Conservation (phyloP, 2,113 vertebrate genomes). For the Erpornis zantholeuca region DNA sequence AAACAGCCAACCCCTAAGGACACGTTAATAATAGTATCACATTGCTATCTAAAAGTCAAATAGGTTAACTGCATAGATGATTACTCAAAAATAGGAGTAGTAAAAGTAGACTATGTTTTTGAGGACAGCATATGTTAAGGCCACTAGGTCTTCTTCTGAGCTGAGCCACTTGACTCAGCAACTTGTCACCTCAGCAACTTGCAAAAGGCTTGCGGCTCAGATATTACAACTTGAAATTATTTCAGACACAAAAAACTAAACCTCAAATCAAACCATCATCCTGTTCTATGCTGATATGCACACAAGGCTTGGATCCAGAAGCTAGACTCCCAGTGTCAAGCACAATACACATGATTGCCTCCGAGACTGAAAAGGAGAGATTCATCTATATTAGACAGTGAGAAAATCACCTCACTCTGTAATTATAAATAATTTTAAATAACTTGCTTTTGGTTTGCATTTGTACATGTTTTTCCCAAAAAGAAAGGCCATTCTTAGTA, state of each 20-base stretch:
- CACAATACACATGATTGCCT: background rate
- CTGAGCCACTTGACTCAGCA: background rate
- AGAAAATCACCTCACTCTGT: background rate
- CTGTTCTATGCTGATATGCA: background rate
- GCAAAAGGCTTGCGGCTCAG: background rate
- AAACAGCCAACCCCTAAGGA: background rate
- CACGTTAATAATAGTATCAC: background rate
- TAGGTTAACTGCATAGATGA: background rate
- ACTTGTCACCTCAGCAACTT: background rate
- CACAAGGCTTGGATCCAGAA: background rate
- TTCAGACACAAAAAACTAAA: background rate
- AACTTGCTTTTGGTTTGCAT: background rate
- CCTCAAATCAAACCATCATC: background rate
- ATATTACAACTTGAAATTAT: background rate
- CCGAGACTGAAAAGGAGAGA: background rate
- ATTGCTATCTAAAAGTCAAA: background rate
- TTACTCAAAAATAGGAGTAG: background rate
- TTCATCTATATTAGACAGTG: background rate
- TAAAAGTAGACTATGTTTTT: background rate
- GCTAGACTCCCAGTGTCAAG: background rate
- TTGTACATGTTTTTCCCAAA: background rate
- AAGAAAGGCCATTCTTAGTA: background rate
- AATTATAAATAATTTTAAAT: background rate
- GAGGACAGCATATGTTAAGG: background rate
- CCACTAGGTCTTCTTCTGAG: background rate